Evolutionary conservation across 2,888 invertebrate species (phyloP), one percentile per base, ranked within the genome.

Genomic region (Sicus ferrugineus): DNA sequence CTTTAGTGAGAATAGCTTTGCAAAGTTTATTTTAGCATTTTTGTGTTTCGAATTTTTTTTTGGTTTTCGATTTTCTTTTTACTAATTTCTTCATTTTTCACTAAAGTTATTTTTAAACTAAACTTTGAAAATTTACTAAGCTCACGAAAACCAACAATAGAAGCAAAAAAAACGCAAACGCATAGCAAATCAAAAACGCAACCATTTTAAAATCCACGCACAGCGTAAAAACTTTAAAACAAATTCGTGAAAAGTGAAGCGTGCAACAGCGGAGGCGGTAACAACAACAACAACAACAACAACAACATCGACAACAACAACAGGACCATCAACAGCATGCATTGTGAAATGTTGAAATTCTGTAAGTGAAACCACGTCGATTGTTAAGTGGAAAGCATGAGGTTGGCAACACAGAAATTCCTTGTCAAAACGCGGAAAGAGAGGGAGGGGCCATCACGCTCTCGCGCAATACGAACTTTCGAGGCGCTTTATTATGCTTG

Each of bases 231-330:
- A 58, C 31, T 58, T 58, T 58, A 28, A 58, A 58, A 16, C 30
- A 58, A 58, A 31, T 28, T 31, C n/a, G n/a, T 31, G 58, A 31
- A 58, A 31, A 58, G 58, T 58, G 30, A 58, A n/a, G 58, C 14
- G 31, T 31, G n/a, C 42, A 42, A 42, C 3, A n/a, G 14, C 42
- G n/a, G 42, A 14, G n/a, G 3, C 5, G n/a, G 42, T n/a, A 42
- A 9, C 42, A 42, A 42, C 2, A 42, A 4, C 42, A 42, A 42
- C 42, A 42, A 42, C n/a, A 34, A 34, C 34, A 34, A 34, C 34
- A 34, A 34, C 34, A 34, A 34, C 34, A 11, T 5, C 34, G n/a
- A 9, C 16, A 42, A 4, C 14, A 42, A 16, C 42, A 42, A 42
- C 42, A 42, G n/a, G 16, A 42, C 4, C 42, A 42, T n/a, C 42